Conservation (phyloP, 1,140 invertebrate species). For the Rhopalosiphum maidis region DNA sequence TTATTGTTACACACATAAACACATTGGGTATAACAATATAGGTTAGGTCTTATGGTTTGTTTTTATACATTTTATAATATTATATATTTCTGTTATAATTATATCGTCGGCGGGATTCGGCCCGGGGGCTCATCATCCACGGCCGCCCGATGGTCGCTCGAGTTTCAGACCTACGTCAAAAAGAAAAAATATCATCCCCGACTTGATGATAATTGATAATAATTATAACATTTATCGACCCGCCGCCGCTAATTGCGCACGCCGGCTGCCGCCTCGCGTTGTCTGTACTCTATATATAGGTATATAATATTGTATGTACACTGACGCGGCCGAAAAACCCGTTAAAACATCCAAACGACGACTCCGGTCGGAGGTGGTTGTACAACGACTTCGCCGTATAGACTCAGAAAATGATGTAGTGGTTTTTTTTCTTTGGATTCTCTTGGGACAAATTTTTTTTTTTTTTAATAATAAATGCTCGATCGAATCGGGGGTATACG, state of each 20-base stretch:
- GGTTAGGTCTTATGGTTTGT: too few relatives aligned
- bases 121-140: constrained; percentile 45
- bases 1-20: not conserved
- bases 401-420: constrained; percentile 12
- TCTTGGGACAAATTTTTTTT: constrained; percentile 22
- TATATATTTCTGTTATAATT: constrained; percentile 13
- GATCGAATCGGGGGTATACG: not conserved
- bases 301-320: not conserved
- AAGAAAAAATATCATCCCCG: constrained; percentile 33
- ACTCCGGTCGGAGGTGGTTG: not conserved
- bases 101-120: constrained; percentile 39
- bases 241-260: constrained; percentile 41
- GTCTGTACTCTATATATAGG: not conserved
- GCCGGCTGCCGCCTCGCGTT: not conserved
- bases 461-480: constrained; percentile 15
- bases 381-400: not conserved
- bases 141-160: constrained; percentile 30
- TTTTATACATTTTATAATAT: not conserved
- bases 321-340: not conserved
- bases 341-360: not conserved
- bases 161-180: constrained; percentile 51
- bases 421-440: not conserved
- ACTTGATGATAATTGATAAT: constrained; percentile 54
- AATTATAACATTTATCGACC: constrained; percentile 58
- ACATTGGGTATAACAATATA: not conserved